phyloP scores from a whole-genome alignment of 1,140 invertebrate genomes.

The Liolophura sinensis region DNA sequence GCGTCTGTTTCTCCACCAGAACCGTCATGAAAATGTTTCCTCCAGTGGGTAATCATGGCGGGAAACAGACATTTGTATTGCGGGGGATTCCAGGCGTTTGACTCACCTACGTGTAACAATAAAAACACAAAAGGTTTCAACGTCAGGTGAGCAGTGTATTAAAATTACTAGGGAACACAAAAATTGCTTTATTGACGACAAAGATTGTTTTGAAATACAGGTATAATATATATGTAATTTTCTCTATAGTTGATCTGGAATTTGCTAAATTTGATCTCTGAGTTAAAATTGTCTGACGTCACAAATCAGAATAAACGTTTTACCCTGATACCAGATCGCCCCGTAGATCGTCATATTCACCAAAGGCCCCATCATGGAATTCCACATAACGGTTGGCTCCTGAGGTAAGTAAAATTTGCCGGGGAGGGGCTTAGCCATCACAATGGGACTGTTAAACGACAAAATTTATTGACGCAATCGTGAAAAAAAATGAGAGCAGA shows the following conservation, averaged over 20 bases:
- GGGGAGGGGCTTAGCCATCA: not conserved
- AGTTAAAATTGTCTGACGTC: too few species aligned
- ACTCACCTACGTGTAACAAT: too few species aligned
- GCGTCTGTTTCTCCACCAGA: constrained; percentile 25
- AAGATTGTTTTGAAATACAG: too few species aligned
- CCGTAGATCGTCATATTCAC: constrained; percentile 23
- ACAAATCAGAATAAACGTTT: not conserved
- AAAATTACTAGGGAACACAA: too few species aligned
- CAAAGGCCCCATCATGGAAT: constrained; percentile 34
- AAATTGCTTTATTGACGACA: too few species aligned
- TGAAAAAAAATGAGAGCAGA: not conserved
- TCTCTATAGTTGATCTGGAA: too few species aligned
- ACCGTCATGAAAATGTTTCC: constrained; percentile 23
- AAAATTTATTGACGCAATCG: not conserved
- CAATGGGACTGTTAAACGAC: not conserved
- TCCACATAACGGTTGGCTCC: constrained; percentile 20
- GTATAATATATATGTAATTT: too few species aligned
- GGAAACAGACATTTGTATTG: constrained; percentile 41
- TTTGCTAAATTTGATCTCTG: too few species aligned
- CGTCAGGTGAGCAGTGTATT: too few species aligned
- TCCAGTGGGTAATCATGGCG: constrained; percentile 41
- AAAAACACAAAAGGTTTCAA: too few species aligned
- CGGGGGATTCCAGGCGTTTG: too few species aligned
- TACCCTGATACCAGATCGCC: constrained; percentile 33
- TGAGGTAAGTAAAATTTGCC: constrained; percentile 6